Evolutionary conservation across 1,140 invertebrate genomes (phyloP).

Genomic region (Drosophila lacteicornis): DNA sequence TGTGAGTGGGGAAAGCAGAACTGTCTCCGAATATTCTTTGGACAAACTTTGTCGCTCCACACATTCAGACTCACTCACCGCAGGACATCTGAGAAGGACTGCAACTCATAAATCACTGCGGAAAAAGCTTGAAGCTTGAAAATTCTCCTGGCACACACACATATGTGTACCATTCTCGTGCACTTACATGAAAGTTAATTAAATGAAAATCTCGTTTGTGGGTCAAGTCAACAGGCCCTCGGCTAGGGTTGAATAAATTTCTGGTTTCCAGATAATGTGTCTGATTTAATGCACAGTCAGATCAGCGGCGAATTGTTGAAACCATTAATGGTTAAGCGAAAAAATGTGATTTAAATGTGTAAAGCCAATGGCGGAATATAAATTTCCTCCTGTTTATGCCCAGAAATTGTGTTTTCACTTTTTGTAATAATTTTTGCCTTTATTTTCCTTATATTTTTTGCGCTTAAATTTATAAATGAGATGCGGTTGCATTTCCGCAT

Average conservation of each 20-base stretch:
- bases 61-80: slow-evolving; percentile 16
- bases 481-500: slow-evolving; percentile 44
- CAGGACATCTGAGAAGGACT: slow-evolving; percentile 38
- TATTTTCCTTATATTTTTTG: slow-evolving; percentile 4
- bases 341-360: slow-evolving; percentile 38
- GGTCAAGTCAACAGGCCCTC: slow-evolving; percentile 19
- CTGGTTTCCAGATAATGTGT: slow-evolving; percentile 19
- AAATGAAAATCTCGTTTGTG: slow-evolving; percentile 53
- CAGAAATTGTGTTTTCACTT: slow-evolving; percentile 12
- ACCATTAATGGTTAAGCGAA: slow-evolving; percentile 38
- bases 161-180: neutral
- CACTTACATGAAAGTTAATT: slow-evolving; percentile 57
- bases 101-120: slow-evolving; percentile 45
- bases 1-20: neutral
- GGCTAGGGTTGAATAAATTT: slow-evolving; percentile 34
- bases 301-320: slow-evolving; percentile 38
- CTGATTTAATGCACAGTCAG: slow-evolving; percentile 23
- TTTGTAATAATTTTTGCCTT: slow-evolving; percentile 9
- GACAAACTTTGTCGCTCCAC: slow-evolving; percentile 27
- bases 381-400: slow-evolving; percentile 16
- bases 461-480: slow-evolving; percentile 32
- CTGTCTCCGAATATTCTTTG: slow-evolving; percentile 43
- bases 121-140: slow-evolving; percentile 34
- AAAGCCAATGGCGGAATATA: slow-evolving; percentile 11
- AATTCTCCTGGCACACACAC: slow-evolving; percentile 19